Evolutionary conservation across 2,113 vertebrate genomes (phyloP).

Genomic region (Bubo scandiacus): DNA sequence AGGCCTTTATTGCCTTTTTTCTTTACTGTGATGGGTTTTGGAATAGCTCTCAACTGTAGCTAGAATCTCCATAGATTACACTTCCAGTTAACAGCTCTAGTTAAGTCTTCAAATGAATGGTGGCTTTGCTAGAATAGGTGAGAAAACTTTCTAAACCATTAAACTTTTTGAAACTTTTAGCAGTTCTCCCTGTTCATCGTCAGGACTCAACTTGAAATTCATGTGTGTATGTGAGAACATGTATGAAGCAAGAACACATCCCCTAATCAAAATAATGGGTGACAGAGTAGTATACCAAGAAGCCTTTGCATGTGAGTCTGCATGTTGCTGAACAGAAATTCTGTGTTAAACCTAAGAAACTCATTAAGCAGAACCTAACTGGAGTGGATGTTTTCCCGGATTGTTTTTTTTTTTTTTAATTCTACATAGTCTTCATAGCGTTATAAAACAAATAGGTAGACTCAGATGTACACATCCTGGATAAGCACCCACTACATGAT

Average conservation of each 20-base stretch:
- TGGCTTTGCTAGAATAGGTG: neutral
- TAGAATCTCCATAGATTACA: neutral
- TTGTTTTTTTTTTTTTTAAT: neutral
- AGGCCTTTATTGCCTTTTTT: neutral
- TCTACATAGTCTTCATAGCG: accelerated
- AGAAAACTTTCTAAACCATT: neutral
- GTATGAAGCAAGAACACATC: neutral
- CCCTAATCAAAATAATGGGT: neutral
- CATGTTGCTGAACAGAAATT: neutral
- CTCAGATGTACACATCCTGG: neutral
- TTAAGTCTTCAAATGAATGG: neutral
- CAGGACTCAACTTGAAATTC: neutral
- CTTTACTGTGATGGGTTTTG: neutral
- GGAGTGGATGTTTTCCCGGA: neutral
- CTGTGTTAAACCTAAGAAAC: neutral
- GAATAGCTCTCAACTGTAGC: neutral
- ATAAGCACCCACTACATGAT: neutral
- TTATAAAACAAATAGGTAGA: neutral
- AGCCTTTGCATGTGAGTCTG: neutral
- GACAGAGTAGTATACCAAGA: neutral
- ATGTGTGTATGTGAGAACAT: neutral
- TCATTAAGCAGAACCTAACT: neutral
- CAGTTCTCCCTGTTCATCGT: neutral
- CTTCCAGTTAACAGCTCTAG: neutral
- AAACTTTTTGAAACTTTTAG: neutral